Evolutionary conservation across 2,888 invertebrate genomes (phyloP).

Genomic region (Hofmannophila pseudospretella): DNA sequence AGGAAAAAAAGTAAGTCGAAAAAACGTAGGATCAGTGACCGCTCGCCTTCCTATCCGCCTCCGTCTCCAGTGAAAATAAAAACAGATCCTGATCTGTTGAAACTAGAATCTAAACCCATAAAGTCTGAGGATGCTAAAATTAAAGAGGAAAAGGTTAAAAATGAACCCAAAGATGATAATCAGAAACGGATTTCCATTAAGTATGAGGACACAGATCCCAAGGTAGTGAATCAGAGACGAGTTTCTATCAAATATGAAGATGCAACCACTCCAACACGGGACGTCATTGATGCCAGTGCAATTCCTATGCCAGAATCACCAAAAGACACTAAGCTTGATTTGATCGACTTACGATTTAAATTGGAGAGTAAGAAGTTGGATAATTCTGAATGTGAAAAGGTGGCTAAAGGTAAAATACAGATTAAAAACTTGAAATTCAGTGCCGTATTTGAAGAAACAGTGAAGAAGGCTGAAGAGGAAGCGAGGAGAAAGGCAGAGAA

Average conservation of each 20-base stretch:
- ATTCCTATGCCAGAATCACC: slow-evolving; percentile 66
- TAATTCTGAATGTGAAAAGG: slow-evolving; percentile 51
- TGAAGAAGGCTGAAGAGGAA: slow-evolving; percentile 81
- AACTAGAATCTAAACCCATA: not conserved
- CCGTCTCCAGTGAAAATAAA: too few relatives aligned
- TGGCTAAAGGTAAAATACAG: slow-evolving; percentile 78
- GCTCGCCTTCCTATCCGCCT: slow-evolving; percentile 36
- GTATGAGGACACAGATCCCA: slow-evolving; percentile 24
- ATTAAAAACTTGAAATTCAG: slow-evolving; percentile 84
- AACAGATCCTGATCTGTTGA: slow-evolving; percentile 21
- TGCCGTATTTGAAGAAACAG: slow-evolving; percentile 80
- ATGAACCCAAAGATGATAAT: slow-evolving; percentile 18
- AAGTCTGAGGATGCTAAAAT: slow-evolving; percentile 21
- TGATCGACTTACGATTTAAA: slow-evolving; percentile 37
- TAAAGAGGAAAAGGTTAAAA: slow-evolving; percentile 32
- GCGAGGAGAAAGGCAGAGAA: slow-evolving; percentile 78
- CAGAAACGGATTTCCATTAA: slow-evolving; percentile 28
- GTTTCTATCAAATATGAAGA: slow-evolving; percentile 39
- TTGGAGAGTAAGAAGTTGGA: slow-evolving; percentile 43
- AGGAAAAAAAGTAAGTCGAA: slow-evolving; percentile 74
- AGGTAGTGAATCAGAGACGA: slow-evolving; percentile 22
- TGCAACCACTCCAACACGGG: not conserved
- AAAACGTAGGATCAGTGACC: slow-evolving; percentile 42
- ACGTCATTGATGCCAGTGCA: slow-evolving; percentile 43
- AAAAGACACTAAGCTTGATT: slow-evolving; percentile 25